Conservation (phyloP, 2,797 vertebrate genomes). For the Enteromius thamalakanensis region DNA sequence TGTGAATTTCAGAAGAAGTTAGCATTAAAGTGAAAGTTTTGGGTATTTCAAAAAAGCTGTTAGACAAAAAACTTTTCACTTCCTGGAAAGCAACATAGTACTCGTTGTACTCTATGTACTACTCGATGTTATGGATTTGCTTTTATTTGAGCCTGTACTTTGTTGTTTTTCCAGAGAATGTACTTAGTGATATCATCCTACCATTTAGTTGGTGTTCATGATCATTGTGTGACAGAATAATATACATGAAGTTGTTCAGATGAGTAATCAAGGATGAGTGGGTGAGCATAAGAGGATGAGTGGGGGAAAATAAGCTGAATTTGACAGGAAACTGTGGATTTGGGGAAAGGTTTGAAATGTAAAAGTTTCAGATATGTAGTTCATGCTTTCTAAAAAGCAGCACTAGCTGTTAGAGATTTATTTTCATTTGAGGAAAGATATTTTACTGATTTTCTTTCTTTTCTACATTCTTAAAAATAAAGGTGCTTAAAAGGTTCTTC, state of each 20-base stretch:
- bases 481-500: too few relatives aligned
- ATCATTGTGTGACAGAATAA: constrained; percentile 7
- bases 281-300: background rate
- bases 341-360: background rate
- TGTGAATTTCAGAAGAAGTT: background rate
- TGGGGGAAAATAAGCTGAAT: background rate
- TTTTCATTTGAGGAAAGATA: background rate
- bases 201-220: background rate
- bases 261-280: background rate
- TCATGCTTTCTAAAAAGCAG: background rate
- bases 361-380: background rate
- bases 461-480: background rate
- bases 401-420: background rate
- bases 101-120: background rate
- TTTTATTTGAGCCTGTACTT: background rate
- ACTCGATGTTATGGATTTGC: background rate
- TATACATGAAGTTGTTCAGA: background rate
- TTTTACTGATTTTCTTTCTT: background rate
- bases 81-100: background rate
- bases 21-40: constrained; percentile 3
- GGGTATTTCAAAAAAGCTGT: background rate
- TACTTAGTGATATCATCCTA: background rate
- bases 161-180: constrained; percentile 11
- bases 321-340: background rate
- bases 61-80: background rate